phyloP scores from a whole-genome alignment of 2,113 vertebrate species.

The Grus americana region DNA sequence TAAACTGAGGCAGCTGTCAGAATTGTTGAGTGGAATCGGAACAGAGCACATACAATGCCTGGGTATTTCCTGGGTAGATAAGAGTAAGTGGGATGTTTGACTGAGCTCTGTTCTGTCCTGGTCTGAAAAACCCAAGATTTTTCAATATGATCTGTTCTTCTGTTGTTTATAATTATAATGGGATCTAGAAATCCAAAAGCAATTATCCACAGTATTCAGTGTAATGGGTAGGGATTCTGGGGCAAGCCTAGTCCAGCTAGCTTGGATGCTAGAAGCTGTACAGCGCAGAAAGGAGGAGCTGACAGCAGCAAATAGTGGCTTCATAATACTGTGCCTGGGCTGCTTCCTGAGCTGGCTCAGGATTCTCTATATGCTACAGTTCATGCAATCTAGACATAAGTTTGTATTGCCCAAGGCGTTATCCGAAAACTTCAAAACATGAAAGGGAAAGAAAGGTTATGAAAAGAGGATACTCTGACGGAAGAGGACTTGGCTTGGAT shows the following conservation, averaged over 20 bases:
- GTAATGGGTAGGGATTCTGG: not conserved
- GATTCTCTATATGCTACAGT: not conserved
- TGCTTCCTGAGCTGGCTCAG: not conserved
- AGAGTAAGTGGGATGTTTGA: not conserved
- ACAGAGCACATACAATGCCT: not conserved
- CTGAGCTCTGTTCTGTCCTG: not conserved
- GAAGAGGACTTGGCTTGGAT: not conserved
- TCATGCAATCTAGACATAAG: not conserved
- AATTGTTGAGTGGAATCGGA: not conserved
- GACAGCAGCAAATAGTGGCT: not conserved
- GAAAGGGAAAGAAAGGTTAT: not conserved
- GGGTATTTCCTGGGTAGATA: not conserved
- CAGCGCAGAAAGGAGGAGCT: not conserved
- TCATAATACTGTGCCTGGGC: not conserved
- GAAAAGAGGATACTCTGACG: not conserved
- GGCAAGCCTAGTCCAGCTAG: not conserved
- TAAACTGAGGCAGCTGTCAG: not conserved
- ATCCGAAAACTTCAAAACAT: not conserved
- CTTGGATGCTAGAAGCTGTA: not conserved
- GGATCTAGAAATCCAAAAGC: not conserved
- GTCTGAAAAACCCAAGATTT: not conserved
- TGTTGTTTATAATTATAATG: not conserved
- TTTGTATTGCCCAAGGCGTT: not conserved
- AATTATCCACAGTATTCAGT: not conserved
- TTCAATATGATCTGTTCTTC: not conserved